These are phyloP conservation scores for Phodopus roborovskii DNA, from an alignment of 2,113 vertebrate species.

Conservation along the genomic window DNA sequence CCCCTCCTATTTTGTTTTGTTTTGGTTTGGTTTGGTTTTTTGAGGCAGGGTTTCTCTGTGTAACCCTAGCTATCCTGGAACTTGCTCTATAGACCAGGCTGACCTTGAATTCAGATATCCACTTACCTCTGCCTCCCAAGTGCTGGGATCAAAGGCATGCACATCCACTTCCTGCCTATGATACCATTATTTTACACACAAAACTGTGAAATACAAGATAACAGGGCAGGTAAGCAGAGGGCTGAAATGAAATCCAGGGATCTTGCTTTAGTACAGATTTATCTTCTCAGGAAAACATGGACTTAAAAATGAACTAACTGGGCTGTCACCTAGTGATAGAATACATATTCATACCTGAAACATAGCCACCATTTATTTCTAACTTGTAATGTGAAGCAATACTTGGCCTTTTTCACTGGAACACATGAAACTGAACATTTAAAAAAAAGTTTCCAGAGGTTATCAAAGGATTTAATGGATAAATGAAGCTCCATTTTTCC, in stretches of 20 bases:
- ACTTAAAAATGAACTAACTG: not conserved
- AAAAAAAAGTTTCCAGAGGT: not conserved
- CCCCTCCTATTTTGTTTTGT: not conserved
- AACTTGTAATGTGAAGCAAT: not conserved
- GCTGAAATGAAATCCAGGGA: fast-evolving
- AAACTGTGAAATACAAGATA: not conserved
- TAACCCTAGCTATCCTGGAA: not conserved
- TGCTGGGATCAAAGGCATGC: not conserved
- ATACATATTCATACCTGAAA: not conserved
- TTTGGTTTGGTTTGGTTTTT: not conserved
- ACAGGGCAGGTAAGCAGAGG: not conserved
- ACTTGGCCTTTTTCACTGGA: not conserved
- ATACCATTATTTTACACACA: not conserved
- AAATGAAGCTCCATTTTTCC: not conserved
- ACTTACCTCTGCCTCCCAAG: not conserved
- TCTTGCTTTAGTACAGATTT: not conserved
- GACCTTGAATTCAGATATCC: not conserved
- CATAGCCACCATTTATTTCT: not conserved
- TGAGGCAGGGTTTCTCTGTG: not conserved
- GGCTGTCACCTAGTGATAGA: not conserved
- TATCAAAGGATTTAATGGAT: not conserved
- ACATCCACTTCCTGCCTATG: not conserved
- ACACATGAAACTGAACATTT: not conserved
- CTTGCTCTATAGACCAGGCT: not conserved
- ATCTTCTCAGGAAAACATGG: not conserved